phyloP scores from a whole-genome alignment of 2,888 invertebrate genomes.

The Himalopsyche kuldschensis region DNA sequence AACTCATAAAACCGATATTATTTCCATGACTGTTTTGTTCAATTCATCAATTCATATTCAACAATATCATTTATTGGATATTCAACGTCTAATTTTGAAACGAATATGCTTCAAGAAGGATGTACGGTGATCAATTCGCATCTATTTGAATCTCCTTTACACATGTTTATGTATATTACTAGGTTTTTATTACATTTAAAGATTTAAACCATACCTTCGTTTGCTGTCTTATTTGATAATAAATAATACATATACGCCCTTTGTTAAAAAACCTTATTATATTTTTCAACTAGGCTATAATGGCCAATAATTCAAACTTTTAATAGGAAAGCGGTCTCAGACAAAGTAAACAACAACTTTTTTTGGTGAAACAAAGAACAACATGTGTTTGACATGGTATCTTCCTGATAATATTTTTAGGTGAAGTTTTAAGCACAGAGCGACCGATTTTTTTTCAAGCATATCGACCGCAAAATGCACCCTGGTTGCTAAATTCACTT shows the following conservation, averaged over 20 bases:
- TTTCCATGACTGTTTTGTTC: no score
- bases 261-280: not conserved
- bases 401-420: slow-evolving; percentile 2
- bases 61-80: no score
- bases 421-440: not conserved
- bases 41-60: no score
- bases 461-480: slow-evolving; percentile 9
- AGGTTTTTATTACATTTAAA: no score
- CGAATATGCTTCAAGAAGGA: no score
- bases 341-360: slow-evolving; percentile 33
- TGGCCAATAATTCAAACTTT: slow-evolving; percentile 32
- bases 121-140: no score
- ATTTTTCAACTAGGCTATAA: not conserved
- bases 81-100: no score
- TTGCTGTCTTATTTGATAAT: no score
- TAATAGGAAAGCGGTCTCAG: slow-evolving; percentile 31
- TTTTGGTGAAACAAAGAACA: slow-evolving; percentile 31
- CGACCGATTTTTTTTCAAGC: slow-evolving; percentile 23
- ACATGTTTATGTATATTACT: no score
- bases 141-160: no score
- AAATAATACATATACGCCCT: not conserved
- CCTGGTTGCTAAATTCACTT: slow-evolving; percentile 8
- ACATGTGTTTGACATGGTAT: slow-evolving; percentile 39
- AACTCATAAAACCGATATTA: no score
- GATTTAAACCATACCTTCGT: no score